Conservation (phyloP, 23 tunicate species). For the Ciona savignyi region DNA sequence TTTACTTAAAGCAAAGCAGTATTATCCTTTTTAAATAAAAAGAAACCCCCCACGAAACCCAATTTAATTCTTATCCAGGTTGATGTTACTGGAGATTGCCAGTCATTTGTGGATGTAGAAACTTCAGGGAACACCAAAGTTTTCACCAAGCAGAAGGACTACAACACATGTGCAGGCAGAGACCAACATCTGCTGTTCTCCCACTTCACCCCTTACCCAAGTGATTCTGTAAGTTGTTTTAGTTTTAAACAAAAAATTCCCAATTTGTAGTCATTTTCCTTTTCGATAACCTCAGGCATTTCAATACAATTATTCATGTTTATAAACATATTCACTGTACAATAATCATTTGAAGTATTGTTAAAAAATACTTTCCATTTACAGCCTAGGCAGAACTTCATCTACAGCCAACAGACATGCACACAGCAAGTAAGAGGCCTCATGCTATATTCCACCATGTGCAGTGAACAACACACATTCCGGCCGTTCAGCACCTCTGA, state of each 20-base stretch:
- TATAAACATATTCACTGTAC: background rate
- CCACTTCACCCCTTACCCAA: slow-evolving; percentile 54
- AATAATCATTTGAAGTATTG: background rate
- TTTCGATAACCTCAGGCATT: background rate
- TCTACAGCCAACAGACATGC: slow-evolving; percentile 52
- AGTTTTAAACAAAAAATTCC: background rate
- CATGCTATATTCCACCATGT: slow-evolving; percentile 1
- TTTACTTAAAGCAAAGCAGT: no score
- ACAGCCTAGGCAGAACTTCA: slow-evolving; percentile 66
- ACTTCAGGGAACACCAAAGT: no score
- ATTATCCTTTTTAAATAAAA: no score
- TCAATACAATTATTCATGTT: background rate
- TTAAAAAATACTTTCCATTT: no score
- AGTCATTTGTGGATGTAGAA: slow-evolving; percentile 36
- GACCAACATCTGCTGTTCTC: slow-evolving; percentile 58
- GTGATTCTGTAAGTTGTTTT: slow-evolving; percentile 50
- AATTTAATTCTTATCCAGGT: slow-evolving; percentile 24
- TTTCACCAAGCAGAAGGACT: slow-evolving; percentile 50
- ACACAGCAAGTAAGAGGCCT: slow-evolving; percentile 12
- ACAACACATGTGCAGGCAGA: slow-evolving; percentile 49
- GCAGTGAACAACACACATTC: slow-evolving; percentile 68
- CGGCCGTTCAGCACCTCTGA: slow-evolving; percentile 85
- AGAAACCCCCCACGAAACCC: no score
- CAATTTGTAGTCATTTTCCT: background rate
- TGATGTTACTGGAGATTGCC: slow-evolving; percentile 72